Percentiles rank a stretch among this genome's conserved stretches.
Conservation (phyloP, 2,888 invertebrate species). For the Cyrtodaria siliqua region DNA sequence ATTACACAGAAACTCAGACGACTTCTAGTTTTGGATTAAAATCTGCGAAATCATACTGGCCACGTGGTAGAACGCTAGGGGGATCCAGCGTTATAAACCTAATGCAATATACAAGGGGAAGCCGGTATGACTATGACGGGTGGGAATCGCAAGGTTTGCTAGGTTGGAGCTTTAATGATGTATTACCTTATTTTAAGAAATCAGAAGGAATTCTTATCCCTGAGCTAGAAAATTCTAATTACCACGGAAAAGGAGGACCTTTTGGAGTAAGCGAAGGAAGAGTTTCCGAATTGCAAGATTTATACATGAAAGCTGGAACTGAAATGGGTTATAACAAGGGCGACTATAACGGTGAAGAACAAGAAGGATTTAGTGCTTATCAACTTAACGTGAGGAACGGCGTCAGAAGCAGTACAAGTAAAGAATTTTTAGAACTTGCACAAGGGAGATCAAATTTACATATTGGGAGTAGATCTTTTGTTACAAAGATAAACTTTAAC, state of each 20-base stretch:
- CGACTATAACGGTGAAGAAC: conserved; percentile 86
- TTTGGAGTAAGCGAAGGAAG: conserved; percentile 67
- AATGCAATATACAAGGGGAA: conserved; percentile 9
- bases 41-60: conserved; percentile 7
- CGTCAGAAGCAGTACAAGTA: conserved; percentile 77
- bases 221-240: conserved; percentile 44
- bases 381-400: conserved; percentile 77
- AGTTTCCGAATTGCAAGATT: conserved; percentile 63
- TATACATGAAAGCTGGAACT: conserved; percentile 87
- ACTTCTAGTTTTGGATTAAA: conserved; percentile 8
- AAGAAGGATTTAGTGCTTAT: conserved; percentile 74
- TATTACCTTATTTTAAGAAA: conserved; percentile 22
- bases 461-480: conserved; percentile 63
- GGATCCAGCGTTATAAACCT: conserved; percentile 14
- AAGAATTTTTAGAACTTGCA: conserved; percentile 77
- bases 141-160: conserved; percentile 11
- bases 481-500: conserved; percentile 69
- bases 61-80: conserved; percentile 13
- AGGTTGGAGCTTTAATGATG: conserved; percentile 15
- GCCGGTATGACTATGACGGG: background rate
- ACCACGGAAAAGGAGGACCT: conserved; percentile 76
- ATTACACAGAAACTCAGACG: conserved; percentile 14
- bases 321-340: conserved; percentile 88
- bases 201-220: conserved; percentile 11
- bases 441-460: conserved; percentile 70